Percentiles rank a stretch among this genome's conserved stretches.
These are phyloP conservation scores for Pogonognathellus flavescens DNA, from an alignment of 1,140 invertebrate genomes.

Conservation along the genomic window DNA sequence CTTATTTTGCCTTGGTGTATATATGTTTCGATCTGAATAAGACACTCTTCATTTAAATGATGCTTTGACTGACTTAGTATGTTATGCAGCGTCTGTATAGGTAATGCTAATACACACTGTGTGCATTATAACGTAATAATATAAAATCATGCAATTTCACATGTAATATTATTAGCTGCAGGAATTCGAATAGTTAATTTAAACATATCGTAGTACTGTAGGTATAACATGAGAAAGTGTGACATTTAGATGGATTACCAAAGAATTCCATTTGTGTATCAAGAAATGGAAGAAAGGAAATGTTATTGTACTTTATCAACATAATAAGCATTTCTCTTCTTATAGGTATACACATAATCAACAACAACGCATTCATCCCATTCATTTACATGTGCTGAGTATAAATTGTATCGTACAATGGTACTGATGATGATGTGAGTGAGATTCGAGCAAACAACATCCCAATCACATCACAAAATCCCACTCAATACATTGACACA, in stretches of 20 bases:
- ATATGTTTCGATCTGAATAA: constrained; percentile 23
- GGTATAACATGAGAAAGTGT: no score
- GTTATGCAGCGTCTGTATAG: no score
- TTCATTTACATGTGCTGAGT: not conserved
- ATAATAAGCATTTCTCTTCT: no score
- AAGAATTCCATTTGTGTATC: not conserved
- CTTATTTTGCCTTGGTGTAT: not conserved
- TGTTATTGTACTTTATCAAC: not conserved
- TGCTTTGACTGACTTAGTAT: constrained; percentile 20
- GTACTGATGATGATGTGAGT: constrained; percentile 29
- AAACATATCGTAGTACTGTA: no score
- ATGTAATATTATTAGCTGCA: no score
- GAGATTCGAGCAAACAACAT: constrained; percentile 13
- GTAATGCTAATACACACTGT: no score
- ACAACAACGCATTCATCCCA: not conserved
- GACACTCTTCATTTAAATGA: constrained; percentile 46
- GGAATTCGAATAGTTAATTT: no score
- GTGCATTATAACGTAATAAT: no score
- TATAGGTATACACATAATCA: no score
- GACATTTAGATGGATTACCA: not conserved
- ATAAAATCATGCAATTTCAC: no score
- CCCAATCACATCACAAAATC: constrained; percentile 17
- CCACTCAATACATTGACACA: constrained; percentile 46
- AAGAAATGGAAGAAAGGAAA: constrained; percentile 30
- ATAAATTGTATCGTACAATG: constrained; percentile 15